Evolutionary conservation across 2,797 vertebrate species (phyloP).

Genomic region (Apogon hyalosoma): DNA sequence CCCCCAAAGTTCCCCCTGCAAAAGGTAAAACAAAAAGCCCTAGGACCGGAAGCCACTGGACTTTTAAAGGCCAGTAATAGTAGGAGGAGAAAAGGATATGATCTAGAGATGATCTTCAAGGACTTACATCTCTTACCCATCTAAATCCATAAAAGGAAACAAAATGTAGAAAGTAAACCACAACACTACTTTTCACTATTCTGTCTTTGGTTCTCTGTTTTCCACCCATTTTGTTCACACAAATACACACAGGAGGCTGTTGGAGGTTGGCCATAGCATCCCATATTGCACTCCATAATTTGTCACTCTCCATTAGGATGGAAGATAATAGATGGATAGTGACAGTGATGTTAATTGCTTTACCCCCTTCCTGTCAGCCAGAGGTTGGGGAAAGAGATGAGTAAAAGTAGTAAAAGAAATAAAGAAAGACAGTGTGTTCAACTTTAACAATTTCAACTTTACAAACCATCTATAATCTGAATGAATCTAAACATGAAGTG

Average conservation of each 20-base stretch:
- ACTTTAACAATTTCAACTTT: no score
- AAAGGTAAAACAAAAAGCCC: no score
- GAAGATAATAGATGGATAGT: constrained; percentile 74
- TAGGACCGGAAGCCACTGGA: no score
- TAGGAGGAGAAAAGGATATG: no score
- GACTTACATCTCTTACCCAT: no score
- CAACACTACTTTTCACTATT: background rate
- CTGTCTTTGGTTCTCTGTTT: background rate
- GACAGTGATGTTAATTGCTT: constrained; percentile 79
- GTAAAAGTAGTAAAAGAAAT: constrained; percentile 27
- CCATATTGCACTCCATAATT: constrained; percentile 64
- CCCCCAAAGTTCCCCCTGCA: no score
- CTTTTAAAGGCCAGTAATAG: no score
- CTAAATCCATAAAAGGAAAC: constrained; percentile 18
- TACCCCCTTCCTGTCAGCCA: constrained; percentile 59
- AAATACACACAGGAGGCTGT: constrained; percentile 9
- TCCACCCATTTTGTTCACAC: background rate
- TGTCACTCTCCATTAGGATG: constrained; percentile 78
- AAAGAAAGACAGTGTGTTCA: background rate
- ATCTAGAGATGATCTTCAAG: no score
- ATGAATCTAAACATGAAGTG: no score
- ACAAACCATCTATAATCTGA: no score
- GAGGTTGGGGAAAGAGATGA: constrained; percentile 45
- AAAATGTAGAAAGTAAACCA: no score
- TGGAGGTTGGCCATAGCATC: constrained; percentile 34